These are phyloP conservation scores for Cyprinodon variegatus DNA, from an alignment of 2,113 vertebrate species.

Conservation along the genomic window DNA sequence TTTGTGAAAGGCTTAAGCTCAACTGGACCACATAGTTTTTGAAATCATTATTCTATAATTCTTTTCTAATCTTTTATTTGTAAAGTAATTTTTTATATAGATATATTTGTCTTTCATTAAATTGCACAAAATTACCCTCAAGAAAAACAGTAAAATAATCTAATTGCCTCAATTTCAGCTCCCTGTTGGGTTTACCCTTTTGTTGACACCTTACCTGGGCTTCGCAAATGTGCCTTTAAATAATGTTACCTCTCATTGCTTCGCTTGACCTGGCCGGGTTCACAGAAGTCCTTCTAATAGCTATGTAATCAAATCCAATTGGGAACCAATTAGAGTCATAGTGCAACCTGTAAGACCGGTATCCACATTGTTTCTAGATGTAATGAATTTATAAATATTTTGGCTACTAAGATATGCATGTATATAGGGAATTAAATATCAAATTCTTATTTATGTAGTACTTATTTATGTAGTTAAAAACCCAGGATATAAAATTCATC, in stretches of 20 bases:
- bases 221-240: conserved; percentile 54
- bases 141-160: conserved; percentile 43
- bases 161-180: conserved; percentile 58
- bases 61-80: conserved; percentile 44
- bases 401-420: conserved; percentile 23
- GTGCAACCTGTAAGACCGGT: conserved; percentile 72
- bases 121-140: conserved; percentile 50
- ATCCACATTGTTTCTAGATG: conserved; percentile 59
- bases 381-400: conserved; percentile 61
- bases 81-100: conserved; percentile 38
- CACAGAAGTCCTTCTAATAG: conserved; percentile 54
- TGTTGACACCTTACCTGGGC: conserved; percentile 67
- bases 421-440: conserved; percentile 22
- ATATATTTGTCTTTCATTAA: conserved; percentile 22
- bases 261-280: conserved; percentile 21
- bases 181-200: conserved; percentile 46
- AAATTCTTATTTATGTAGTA: no score
- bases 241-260: conserved; percentile 14
- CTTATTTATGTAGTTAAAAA: background rate
- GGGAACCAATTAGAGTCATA: conserved; percentile 69
- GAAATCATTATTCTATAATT: conserved; percentile 26
- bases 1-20: background rate
- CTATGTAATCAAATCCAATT: conserved; percentile 75
- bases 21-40: conserved; percentile 3
- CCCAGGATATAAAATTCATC: background rate